Evolutionary conservation across 2,888 invertebrate species (phyloP), one percentile per base, ranked within the genome.

Genomic region (Ernsta delagoae): DNA sequence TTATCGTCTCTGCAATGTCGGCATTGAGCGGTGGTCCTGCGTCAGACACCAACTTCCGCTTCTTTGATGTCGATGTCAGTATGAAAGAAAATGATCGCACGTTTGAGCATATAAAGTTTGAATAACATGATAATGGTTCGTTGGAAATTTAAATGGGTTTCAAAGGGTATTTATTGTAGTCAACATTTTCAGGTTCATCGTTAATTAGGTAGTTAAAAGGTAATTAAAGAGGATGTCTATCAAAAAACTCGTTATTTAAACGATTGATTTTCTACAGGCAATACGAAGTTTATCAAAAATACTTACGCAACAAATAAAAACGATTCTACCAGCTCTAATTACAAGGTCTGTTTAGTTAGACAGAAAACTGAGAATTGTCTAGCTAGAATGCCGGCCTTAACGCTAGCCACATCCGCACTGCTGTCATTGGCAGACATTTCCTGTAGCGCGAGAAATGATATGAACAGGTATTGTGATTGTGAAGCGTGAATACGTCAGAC

Each of bases 381-480:
- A 24, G 24, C 34, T 56, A 3, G n/a, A 34, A 34, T 24, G 8
- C 16, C 11, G 11, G 34, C 12, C 50, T 41, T 50, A 65, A 59
- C 31, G 65, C 8, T 43, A 50, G 65, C 48, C 65, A 54, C 36
- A 65, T 59, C 16, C 48, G 57, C 11, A 48, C 12, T 54, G 39
- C 62, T 53, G 50, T 41, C 53, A 66, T 31, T 59, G 65, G 53
- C 65, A 41, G 53, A 41, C 12, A 48, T 24, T 59, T 66, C 59
- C 59, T 50, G 39, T 50, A 54, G 31, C 36, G 41, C 45, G 57
- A 12, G 65, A 48, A 59, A 59, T 65, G 65, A 59, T 53, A 50
- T 59, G 31, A 16, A 59, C 50, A 12, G 16, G 59, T 41, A 65
- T 65, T 65, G 65, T 65, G 9, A 66, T 65, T 65, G 65, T 65